Base-by-base conservation (phyloP, 2,113 vertebrate genomes). In the Atherinomorus stipes region DNA sequence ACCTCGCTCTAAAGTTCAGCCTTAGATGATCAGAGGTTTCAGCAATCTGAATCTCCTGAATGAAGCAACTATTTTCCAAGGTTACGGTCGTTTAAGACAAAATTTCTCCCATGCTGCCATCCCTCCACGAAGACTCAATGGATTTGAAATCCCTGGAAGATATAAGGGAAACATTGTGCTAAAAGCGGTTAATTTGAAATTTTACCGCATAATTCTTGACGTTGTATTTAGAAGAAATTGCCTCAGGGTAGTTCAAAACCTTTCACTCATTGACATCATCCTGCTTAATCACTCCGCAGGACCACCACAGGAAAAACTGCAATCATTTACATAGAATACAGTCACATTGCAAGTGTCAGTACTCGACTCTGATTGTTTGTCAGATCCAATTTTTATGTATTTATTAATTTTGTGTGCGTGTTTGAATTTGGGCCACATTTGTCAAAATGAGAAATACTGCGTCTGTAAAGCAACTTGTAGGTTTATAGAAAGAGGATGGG, bases 121-220 rank as follows among this genome's bases (percentile, higher is more conserved):
- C 22, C 15, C 31, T 47, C 11, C 28, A 47, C 51, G 11, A 11
- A 19, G 51, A 59, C 47, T 26, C 2, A 7, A 5, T 1, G 19
- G 21, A 58, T 54, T n/a, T 15, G 15, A 22, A 37, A 2, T 78
- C 3, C 63, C 11, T 23, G 71, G 42, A 78, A 57, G 2, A 4
- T 49, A 81, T 40, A 84, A 79, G 67, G 60, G 15, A 44, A 28
- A 45, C 21, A 47, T 50, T 82, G 80, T 81, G 19, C 34, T 11
- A 11, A 18, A 2, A 26, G 38, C 26, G 1, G 1, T 34, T 1
- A 57, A 31, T 42, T 28, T 72, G 2, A 7, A 75, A 62, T 51
- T 37, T 50, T 21, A n/a, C 7, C 18, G 13, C 57, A 40, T 40
- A 25, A 19, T 19, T 19, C 16, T 12, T 8, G 31, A 5, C 34